phyloP scores from a whole-genome alignment of 53 echinoderm and acorn worm genomes.

The Arbacia lixula region DNA sequence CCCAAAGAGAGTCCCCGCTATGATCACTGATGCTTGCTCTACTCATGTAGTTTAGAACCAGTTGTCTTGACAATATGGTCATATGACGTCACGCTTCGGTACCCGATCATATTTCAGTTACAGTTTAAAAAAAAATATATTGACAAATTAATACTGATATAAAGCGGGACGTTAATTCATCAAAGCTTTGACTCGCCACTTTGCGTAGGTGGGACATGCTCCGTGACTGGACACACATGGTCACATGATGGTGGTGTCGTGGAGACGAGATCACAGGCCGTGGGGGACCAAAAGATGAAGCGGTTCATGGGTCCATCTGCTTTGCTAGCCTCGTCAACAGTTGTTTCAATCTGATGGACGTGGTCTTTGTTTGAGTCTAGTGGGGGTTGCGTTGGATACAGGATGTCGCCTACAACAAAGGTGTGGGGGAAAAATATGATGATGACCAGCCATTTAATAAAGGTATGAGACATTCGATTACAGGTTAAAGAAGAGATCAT shows the following conservation, averaged over 20 bases:
- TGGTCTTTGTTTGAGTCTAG: slow-evolving; percentile 16
- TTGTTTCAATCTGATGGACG: not conserved
- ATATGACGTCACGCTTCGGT: too few species aligned
- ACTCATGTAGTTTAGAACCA: too few species aligned
- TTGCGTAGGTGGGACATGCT: slow-evolving; percentile 19
- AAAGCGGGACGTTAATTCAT: not conserved
- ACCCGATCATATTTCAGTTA: too few species aligned
- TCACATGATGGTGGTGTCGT: not conserved
- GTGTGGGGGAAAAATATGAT: too few species aligned
- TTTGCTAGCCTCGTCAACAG: not conserved
- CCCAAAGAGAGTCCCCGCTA: too few species aligned
- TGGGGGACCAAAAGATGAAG: not conserved
- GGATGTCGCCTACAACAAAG: slow-evolving; percentile 17
- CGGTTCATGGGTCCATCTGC: slow-evolving; percentile 11
- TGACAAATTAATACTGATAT: too few species aligned
- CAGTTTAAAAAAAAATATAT: too few species aligned
- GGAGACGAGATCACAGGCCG: not conserved
- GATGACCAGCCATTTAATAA: too few species aligned
- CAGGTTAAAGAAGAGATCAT: too few species aligned
- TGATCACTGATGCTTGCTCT: too few species aligned
- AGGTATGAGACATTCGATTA: too few species aligned
- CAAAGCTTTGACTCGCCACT: not conserved
- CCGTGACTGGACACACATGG: slow-evolving; percentile 1
- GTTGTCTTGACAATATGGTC: too few species aligned
- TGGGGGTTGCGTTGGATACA: slow-evolving; percentile 1